Conservation (phyloP, 2,888 invertebrate genomes). For the Melinaea marsaeus region DNA sequence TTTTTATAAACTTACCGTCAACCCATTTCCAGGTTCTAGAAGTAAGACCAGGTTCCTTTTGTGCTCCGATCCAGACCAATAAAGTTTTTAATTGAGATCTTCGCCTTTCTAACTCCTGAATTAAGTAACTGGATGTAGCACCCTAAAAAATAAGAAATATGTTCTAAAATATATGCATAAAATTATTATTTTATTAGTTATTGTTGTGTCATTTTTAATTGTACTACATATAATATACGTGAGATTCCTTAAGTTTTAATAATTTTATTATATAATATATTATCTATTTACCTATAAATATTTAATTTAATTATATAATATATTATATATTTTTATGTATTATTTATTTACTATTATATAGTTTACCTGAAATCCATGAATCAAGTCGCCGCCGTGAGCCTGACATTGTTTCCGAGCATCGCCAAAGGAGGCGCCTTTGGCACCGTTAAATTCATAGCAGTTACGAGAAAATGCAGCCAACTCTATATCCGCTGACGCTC, state of each 20-base stretch:
- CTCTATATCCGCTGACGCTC: slow-evolving; percentile 87
- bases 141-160: slow-evolving; percentile 55
- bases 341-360: too few relatives aligned
- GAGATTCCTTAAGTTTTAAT: too few relatives aligned
- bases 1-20: slow-evolving; percentile 79
- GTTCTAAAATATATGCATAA: background rate
- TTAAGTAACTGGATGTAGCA: slow-evolving; percentile 81
- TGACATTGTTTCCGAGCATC: slow-evolving; percentile 88
- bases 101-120: slow-evolving; percentile 88
- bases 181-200: background rate
- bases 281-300: too few relatives aligned
- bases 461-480: slow-evolving; percentile 89
- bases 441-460: slow-evolving; percentile 92
- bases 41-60: slow-evolving; percentile 90
- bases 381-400: slow-evolving; percentile 84
- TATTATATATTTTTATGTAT: too few relatives aligned
- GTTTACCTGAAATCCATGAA: slow-evolving; percentile 80
- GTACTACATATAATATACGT: background rate
- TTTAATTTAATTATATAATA: too few relatives aligned
- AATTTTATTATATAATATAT: too few relatives aligned
- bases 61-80: slow-evolving; percentile 94
- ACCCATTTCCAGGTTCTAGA: slow-evolving; percentile 94
- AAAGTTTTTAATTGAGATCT: slow-evolving; percentile 89
- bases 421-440: slow-evolving; percentile 88
- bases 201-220: background rate